Base-by-base conservation (phyloP, 2,888 invertebrate genomes). In the Metellina segmentata region DNA sequence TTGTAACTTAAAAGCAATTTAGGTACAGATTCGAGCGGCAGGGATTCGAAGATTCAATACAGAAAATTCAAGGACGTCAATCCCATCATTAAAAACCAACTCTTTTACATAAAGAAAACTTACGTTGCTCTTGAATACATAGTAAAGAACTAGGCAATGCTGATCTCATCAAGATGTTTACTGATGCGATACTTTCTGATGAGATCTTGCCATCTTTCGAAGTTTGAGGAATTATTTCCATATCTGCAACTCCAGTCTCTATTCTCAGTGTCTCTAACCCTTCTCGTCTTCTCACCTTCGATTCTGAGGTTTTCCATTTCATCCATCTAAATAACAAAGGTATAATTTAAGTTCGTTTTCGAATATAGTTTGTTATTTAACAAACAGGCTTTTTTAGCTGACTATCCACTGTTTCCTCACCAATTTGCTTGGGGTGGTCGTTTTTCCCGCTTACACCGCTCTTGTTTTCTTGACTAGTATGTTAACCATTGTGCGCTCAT, bases 281-380 rank as follows among this genome's bases (percentile, higher is more conserved):
- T 94, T 51, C 94, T 94, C 69, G 94, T 94, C 87, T 95, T 97
- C 94, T 99, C 99, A 0, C 97, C 97, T 95, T 99, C 99, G 94
- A 99, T 98, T 94, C 99, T 96, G 95, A 99, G 96, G 94, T 97
- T 97, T 94, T 99, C 99, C 99, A 99, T 99, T 95, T 99, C 99
- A 95, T 99, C 98, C 97, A 99, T 98, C 96, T 95, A 91, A 11
- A 79, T 16, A 8, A 61, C 0, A 16, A 34, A 61, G 5, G 0
- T 5, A 61, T 16, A 9, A 61, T n/a, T 61, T 9, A 5, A 61
- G 11, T 61, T 5, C 5, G 7, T 61, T 61, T 61, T 61, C 61
- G 9, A 11, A 61, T 9, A 16, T 11, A 16, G 34, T 34, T 34
- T 34, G 34, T 34, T 34, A 34, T 4, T 1, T 2, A 4, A 34